Percentiles rank a stretch among this genome's conserved stretches.
phyloP scores from a whole-genome alignment of 2,797 vertebrate species.

The Characodon lateralis region DNA sequence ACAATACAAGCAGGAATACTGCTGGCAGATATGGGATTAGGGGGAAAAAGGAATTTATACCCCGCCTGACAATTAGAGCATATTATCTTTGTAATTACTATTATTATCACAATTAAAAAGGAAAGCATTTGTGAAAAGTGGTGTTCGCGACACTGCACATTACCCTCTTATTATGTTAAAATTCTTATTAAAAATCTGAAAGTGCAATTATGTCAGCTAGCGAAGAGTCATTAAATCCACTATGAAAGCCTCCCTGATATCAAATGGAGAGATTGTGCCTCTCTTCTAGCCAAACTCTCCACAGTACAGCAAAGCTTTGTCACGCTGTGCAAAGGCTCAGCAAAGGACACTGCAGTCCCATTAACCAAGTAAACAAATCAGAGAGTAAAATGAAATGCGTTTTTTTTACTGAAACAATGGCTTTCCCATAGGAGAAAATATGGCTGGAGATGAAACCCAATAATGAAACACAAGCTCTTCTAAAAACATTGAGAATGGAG shows the following conservation, averaged over 20 bases:
- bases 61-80: constrained; percentile 79
- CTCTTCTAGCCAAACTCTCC: constrained; percentile 65
- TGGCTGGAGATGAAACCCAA: constrained; percentile 70
- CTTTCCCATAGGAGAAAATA: constrained; percentile 73
- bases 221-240: constrained; percentile 78
- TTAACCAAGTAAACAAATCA: constrained; percentile 79
- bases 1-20: constrained; percentile 58
- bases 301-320: constrained; percentile 66
- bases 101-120: constrained; percentile 83
- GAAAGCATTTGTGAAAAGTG: constrained; percentile 77
- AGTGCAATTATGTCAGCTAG: constrained; percentile 82
- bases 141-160: constrained; percentile 75
- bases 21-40: constrained; percentile 65
- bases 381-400: constrained; percentile 75
- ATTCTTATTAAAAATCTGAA: constrained; percentile 83
- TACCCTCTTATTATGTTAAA: constrained; percentile 79
- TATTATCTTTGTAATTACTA: constrained; percentile 84
- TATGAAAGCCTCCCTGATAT: constrained; percentile 75
- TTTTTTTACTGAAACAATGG: constrained; percentile 75
- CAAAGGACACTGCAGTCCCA: constrained; percentile 74
- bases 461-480: constrained; percentile 64
- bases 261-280: constrained; percentile 69
- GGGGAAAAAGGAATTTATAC: constrained; percentile 69
- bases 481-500: constrained; percentile 60
- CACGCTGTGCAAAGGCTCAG: constrained; percentile 70